These are phyloP conservation scores for Cephus pygmeus DNA, from an alignment of 2,888 invertebrate species.

Conservation along the genomic window DNA sequence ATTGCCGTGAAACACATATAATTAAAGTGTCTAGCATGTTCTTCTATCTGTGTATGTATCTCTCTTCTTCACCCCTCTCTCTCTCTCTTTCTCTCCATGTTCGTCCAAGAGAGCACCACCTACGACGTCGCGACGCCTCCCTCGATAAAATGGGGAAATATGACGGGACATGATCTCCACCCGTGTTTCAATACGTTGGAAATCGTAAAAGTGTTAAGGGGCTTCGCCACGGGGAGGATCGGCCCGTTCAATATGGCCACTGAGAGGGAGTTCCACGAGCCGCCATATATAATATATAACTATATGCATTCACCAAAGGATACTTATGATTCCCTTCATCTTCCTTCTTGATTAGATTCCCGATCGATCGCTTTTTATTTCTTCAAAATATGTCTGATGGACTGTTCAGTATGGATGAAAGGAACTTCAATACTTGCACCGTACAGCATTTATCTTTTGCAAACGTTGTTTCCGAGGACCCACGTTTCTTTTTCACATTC, in stretches of 20 bases:
- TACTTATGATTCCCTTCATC: background rate
- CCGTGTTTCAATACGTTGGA: constrained; percentile 41
- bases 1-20: constrained; percentile 26
- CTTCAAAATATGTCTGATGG: background rate
- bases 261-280: background rate
- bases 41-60: background rate
- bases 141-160: constrained; percentile 25
- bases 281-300: background rate
- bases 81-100: background rate
- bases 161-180: constrained; percentile 23
- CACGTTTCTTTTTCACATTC: background rate
- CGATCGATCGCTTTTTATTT: background rate
- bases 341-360: background rate
- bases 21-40: constrained; percentile 32
- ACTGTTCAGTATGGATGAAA: background rate
- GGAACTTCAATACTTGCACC: background rate
- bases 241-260: background rate
- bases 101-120: background rate
- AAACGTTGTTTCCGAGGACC: background rate
- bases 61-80: background rate
- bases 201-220: constrained; percentile 50
- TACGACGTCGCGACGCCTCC: constrained; percentile 8
- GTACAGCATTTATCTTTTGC: background rate
- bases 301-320: background rate
- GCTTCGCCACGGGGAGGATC: constrained; percentile 28